Evolutionary conservation across 1,140 invertebrate species (phyloP).

Genomic region (Ceratoteleas bidentatus): DNA sequence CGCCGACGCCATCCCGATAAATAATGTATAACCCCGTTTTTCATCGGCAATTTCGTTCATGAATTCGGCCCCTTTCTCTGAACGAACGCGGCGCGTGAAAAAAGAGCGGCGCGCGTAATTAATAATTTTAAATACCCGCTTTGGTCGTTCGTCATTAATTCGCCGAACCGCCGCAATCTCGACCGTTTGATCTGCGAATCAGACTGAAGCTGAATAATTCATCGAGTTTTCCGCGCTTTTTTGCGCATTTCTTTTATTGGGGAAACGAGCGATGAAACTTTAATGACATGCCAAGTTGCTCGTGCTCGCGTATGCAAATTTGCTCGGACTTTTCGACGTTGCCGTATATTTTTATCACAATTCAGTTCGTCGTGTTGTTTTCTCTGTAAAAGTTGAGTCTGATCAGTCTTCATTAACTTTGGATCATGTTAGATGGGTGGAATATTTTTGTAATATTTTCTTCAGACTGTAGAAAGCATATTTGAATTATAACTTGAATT

Average conservation of each 20-base stretch:
- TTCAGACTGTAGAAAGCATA: no score
- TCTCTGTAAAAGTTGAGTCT: no score
- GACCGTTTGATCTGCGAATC: not conserved
- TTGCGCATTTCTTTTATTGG: slow-evolving; percentile 7
- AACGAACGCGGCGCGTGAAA: not conserved
- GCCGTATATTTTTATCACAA: not conserved
- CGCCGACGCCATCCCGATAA: not conserved
- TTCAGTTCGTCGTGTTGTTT: no score
- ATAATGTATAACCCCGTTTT: not conserved
- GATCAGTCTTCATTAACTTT: no score
- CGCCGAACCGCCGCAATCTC: not conserved
- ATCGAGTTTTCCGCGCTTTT: slow-evolving; percentile 6
- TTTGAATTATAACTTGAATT: no score
- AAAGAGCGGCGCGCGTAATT: not conserved
- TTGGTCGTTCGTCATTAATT: not conserved
- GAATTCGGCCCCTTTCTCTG: not conserved
- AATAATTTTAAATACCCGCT: slow-evolving; percentile 2
- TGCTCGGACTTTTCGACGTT: not conserved
- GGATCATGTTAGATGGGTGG: no score
- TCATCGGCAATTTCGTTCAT: not conserved
- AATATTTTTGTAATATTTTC: no score
- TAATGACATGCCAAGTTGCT: not conserved
- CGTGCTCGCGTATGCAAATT: no score
- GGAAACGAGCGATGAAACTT: not conserved
- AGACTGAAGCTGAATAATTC: slow-evolving; percentile 1